Evolutionary conservation across 2,888 invertebrate genomes (phyloP).

Genomic region (Lomographa bimaculata): DNA sequence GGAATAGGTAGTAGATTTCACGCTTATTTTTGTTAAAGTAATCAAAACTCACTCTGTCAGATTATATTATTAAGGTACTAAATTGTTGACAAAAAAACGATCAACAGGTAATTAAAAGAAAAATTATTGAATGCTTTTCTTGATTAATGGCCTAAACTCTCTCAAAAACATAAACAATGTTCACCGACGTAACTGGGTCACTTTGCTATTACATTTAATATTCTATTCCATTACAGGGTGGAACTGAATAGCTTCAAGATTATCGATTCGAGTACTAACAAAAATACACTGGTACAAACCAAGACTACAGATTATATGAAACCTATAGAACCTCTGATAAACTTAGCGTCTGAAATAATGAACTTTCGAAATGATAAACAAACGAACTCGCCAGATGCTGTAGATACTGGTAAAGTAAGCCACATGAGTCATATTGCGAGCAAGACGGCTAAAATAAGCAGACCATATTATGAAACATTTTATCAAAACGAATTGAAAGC

Average conservation of each 20-base stretch:
- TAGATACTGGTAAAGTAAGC: neutral
- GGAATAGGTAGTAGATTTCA: too few relatives aligned
- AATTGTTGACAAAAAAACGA: too few relatives aligned
- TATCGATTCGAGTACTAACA: slow-evolving; percentile 27
- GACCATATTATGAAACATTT: slow-evolving; percentile 59
- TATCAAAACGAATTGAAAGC: slow-evolving; percentile 56
- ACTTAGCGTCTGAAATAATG: slow-evolving; percentile 17
- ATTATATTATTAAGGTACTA: too few relatives aligned
- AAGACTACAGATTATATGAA: slow-evolving; percentile 1
- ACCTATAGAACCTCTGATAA: slow-evolving; percentile 17
- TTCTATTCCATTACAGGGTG: slow-evolving; percentile 57
- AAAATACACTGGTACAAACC: too few relatives aligned
- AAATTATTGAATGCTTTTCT: too few relatives aligned
- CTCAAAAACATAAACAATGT: too few relatives aligned
- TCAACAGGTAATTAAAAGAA: too few relatives aligned
- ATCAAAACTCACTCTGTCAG: too few relatives aligned
- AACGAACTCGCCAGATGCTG: neutral
- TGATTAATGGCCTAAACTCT: too few relatives aligned
- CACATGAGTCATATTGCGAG: neutral
- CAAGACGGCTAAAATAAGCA: slow-evolving; percentile 10
- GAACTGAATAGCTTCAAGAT: slow-evolving; percentile 66
- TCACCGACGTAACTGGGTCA: too few relatives aligned
- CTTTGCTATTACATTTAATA: too few relatives aligned
- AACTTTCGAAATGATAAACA: slow-evolving; percentile 9
- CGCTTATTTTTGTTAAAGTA: too few relatives aligned